These are phyloP conservation scores for Cyclopterus lumpus DNA, from an alignment of 2,797 vertebrate genomes.

Conservation along the genomic window DNA sequence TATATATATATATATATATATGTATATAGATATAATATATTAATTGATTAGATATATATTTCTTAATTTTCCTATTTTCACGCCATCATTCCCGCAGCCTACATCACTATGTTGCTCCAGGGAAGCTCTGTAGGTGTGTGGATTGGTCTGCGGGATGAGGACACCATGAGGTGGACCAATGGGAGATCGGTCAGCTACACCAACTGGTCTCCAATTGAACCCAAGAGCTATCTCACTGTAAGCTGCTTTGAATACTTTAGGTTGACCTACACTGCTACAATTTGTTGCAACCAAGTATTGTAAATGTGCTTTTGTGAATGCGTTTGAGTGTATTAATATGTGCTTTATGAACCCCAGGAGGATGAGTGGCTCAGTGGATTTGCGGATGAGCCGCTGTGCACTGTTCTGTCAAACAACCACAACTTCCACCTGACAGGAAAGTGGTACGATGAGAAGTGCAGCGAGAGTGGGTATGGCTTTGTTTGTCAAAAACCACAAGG, in stretches of 20 bases:
- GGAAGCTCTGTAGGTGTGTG: conserved; percentile 88
- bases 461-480: conserved; percentile 88
- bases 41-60: neutral
- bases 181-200: conserved; percentile 85
- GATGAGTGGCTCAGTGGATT: conserved; percentile 68
- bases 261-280: neutral
- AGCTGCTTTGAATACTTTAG: conserved; percentile 17
- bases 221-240: conserved; percentile 77
- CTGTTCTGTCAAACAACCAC: conserved; percentile 90
- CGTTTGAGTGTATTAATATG: conserved; percentile 2
- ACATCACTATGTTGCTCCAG: conserved; percentile 94
- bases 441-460: conserved; percentile 93
- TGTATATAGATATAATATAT: neutral
- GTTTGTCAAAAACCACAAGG: conserved; percentile 93
- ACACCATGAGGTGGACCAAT: conserved; percentile 87
- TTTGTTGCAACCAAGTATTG: neutral
- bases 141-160: conserved; percentile 87
- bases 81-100: conserved; percentile 79
- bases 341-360: conserved; percentile 50
- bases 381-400: conserved; percentile 81
- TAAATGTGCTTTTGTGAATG: neutral
- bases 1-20: too few species aligned
- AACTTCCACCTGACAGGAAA: conserved; percentile 92
- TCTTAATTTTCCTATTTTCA: conserved; percentile 38
- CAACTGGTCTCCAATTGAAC: conserved; percentile 91